phyloP scores from a whole-genome alignment of 2,113 vertebrate genomes.

The Climacteris rufus region DNA sequence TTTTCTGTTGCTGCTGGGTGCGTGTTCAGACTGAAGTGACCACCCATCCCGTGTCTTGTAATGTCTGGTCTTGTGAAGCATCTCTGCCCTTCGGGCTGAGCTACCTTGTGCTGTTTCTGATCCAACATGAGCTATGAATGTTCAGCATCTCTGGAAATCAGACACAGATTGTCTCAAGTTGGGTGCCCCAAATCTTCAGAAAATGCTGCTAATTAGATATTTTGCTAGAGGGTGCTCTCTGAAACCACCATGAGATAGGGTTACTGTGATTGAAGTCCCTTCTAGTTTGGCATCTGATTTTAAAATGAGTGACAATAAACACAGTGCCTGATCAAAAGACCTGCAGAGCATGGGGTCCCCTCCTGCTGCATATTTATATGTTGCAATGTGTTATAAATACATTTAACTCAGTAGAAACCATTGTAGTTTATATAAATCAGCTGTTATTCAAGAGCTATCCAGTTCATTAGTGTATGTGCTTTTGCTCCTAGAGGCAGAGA shows the following conservation, averaged over 20 bases:
- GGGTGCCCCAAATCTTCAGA: slow-evolving; percentile 41
- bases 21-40: neutral
- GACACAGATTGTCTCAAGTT: slow-evolving; percentile 37
- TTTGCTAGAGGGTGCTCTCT: slow-evolving; percentile 47
- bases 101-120: neutral
- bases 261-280: slow-evolving; percentile 53
- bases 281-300: slow-evolving; percentile 51
- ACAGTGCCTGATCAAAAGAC: slow-evolving; percentile 58
- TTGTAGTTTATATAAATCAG: slow-evolving; percentile 57
- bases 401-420: slow-evolving; percentile 54
- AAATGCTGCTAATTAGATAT: slow-evolving; percentile 43
- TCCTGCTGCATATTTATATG: slow-evolving; percentile 59
- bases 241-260: slow-evolving; percentile 47
- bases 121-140: neutral
- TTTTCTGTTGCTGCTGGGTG: neutral
- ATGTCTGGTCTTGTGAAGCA: neutral
- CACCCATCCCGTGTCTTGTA: neutral
- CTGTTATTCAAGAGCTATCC: slow-evolving; percentile 19
- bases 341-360: slow-evolving; percentile 48
- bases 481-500: neutral
- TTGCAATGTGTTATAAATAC: slow-evolving; percentile 60
- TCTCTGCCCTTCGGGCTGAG: neutral
- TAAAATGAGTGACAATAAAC: slow-evolving; percentile 58
- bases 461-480: neutral
- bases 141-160: slow-evolving; percentile 31